Evolutionary conservation across 2,888 invertebrate genomes (phyloP).

Genomic region (Tolmerus cingulatus): DNA sequence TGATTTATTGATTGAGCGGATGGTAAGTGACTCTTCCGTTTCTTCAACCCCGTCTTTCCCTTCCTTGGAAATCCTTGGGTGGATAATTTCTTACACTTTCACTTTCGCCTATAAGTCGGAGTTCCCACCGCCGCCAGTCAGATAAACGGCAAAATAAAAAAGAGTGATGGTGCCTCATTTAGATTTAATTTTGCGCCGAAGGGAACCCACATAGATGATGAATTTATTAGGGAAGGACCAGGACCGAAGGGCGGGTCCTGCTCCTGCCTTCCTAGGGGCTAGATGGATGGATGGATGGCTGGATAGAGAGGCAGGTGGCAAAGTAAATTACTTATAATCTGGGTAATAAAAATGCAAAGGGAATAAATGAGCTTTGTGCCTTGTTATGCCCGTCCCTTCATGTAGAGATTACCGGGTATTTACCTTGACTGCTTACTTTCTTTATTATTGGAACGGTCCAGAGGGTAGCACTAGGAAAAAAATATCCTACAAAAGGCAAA

Average conservation of each 20-base stretch:
- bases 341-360: not conserved
- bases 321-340: conserved; percentile 32
- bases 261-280: not conserved
- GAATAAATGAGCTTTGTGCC: not conserved
- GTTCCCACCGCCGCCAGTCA: not conserved
- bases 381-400: not conserved
- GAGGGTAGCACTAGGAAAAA: not conserved
- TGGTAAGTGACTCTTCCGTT: not conserved
- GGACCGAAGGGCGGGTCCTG: not conserved
- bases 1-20: conserved; percentile 1
- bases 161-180: conserved; percentile 25
- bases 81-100: not conserved
- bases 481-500: not conserved
- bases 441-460: not conserved
- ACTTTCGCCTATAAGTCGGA: not conserved
- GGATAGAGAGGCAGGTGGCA: not conserved
- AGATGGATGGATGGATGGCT: not conserved
- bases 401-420: not conserved
- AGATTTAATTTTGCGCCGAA: conserved; percentile 17
- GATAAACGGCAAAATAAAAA: not conserved
- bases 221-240: not conserved
- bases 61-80: not conserved
- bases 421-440: conserved; percentile 9
- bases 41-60: not conserved
- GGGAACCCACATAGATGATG: not conserved